Evolutionary conservation across 1,140 invertebrate species (phyloP), one percentile per base, ranked within the genome.

Genomic region (Rhopalosiphum maidis): DNA sequence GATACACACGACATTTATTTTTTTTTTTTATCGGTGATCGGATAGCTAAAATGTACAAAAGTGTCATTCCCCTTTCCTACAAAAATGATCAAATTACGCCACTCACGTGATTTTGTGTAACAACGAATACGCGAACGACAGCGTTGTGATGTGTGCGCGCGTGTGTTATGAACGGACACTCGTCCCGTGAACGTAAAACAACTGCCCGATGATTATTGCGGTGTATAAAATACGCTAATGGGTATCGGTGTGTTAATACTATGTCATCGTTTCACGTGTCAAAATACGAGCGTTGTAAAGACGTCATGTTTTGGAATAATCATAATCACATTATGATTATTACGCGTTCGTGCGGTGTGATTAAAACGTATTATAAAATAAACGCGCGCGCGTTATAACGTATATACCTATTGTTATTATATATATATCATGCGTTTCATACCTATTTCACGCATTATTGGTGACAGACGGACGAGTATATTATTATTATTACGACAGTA

Each of bases 191-290:
- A 77, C 15, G n/a, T n/a, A n/a, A 68, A 68, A 77, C 30, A 77
- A 77, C 30, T 35, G 60, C 18, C 60, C 60, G 15, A n/a, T n/a
- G 60, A n/a, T 68, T 15, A 77, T 21, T 68, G 15, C 11, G 3
- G 60, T 30, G n/a, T 6, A n/a, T 77, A 77, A 77, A n/a, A 77
- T 6, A n/a, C n/a, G 5, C 18, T n/a, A 77, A 77, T n/a, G 30
- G 30, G 15, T 15, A 4, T 77, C 60, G 15, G n/a, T 7, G 83
- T 11, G 23, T 43, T 86, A 30, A 46, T 46, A 86, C 30, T 86
- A 48, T 86, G 85, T 86, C 85, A 86, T 86, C 41, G 25, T 86
- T 86, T 86, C 30, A 43, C 18, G 43, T 46, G 85, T 86, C 85
- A 86, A 86, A 86, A 43, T 86, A 23, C 41, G 30, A 23, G 30